Percentiles rank a stretch among this genome's conserved stretches.
These are phyloP conservation scores for Pristiophorus japonicus DNA, from an alignment of 2,113 vertebrate genomes.

Conservation along the genomic window DNA sequence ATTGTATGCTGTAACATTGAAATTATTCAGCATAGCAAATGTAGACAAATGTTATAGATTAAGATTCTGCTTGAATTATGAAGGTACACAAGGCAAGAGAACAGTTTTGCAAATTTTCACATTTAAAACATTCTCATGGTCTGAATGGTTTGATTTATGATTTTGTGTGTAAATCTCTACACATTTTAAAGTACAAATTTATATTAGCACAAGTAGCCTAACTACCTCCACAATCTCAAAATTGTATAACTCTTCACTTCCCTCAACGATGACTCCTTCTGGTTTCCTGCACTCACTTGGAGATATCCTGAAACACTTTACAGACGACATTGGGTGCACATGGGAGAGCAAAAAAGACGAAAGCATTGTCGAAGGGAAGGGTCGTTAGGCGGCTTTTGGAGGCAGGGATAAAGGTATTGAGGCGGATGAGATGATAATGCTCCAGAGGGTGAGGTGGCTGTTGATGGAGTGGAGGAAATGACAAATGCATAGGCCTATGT, in stretches of 20 bases:
- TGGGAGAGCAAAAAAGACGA: background rate
- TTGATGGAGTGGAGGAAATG: background rate
- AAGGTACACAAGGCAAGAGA: background rate
- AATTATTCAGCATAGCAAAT: background rate
- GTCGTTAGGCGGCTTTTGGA: background rate
- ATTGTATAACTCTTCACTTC: background rate
- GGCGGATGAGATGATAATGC: too few species aligned
- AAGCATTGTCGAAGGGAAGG: background rate
- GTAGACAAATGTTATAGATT: background rate
- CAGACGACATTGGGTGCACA: background rate
- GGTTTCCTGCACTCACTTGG: background rate
- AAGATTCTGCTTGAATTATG: background rate
- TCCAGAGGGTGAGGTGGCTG: background rate
- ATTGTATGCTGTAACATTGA: background rate
- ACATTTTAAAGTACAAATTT: background rate
- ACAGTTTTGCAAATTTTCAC: background rate
- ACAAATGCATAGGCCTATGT: background rate
- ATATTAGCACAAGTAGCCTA: background rate
- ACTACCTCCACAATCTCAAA: background rate
- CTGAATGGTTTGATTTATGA: background rate
- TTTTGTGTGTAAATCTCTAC: background rate
- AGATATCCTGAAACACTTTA: background rate
- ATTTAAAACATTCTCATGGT: background rate
- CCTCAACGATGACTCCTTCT: background rate
- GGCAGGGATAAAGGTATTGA: too few species aligned